A percentile compares a stretch with the other conserved stretches of the same genome.
Conservation (phyloP, 37 sponge, comb jelly and placozoan species). For the Halisarca cf. caerulea region DNA sequence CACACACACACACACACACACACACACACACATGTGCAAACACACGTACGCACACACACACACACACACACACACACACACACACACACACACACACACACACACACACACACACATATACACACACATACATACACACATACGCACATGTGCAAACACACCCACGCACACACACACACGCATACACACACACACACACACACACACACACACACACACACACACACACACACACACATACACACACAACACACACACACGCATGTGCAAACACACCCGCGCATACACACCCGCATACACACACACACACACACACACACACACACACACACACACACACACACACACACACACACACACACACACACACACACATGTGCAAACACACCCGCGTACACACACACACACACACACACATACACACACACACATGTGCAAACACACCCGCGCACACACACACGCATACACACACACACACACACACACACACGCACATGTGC, state of each 20-base stretch:
- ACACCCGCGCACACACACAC: neutral
- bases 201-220: slow-evolving; percentile 1
- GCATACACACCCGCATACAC: neutral
- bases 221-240: neutral
- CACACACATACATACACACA: slow-evolving; percentile 7
- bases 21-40: neutral
- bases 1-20: slow-evolving; percentile 6
- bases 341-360: neutral
- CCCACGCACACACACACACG: slow-evolving; percentile 13
- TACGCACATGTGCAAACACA: neutral
- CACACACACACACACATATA: slow-evolving; percentile 2
- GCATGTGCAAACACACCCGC: neutral
- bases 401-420: neutral
- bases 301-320: neutral
- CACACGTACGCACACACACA: slow-evolving; percentile 8
- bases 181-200: slow-evolving; percentile 15
- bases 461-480: neutral
- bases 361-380: neutral
- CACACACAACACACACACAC: neutral
- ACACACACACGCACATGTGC: neutral
- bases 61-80: slow-evolving; percentile 8
- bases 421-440: neutral
- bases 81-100: slow-evolving; percentile 12
- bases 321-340: neutral
- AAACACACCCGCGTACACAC: neutral